These are phyloP conservation scores for Mustela lutreola DNA, from an alignment of 2,113 vertebrate species.

Conservation along the genomic window DNA sequence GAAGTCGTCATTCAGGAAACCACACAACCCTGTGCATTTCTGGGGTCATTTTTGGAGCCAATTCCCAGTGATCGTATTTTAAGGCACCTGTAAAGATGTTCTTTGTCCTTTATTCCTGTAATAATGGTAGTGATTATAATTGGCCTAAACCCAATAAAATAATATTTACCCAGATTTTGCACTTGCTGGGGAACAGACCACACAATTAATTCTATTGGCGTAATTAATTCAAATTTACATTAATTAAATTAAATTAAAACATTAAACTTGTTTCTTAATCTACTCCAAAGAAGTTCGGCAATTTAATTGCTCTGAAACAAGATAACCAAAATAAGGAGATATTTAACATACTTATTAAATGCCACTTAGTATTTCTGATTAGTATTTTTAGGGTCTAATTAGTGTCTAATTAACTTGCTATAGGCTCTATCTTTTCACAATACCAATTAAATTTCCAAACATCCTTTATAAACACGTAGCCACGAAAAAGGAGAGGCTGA, in stretches of 20 bases:
- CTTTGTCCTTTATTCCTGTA: neutral
- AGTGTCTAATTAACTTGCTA: constrained; percentile 90
- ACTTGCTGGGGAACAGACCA: constrained; percentile 80
- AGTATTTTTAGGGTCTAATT: constrained; percentile 91
- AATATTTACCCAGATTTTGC: constrained; percentile 86
- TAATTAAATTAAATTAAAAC: constrained; percentile 91
- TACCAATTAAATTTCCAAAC: constrained; percentile 86
- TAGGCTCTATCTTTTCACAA: constrained; percentile 88
- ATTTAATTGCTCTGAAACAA: constrained; percentile 88
- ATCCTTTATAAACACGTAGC: constrained; percentile 78
- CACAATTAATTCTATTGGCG: constrained; percentile 85
- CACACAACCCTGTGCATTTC: fast-evolving
- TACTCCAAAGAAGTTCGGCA: constrained; percentile 86
- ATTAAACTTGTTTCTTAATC: constrained; percentile 89
- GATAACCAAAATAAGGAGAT: constrained; percentile 87
- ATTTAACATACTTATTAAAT: constrained; percentile 91
- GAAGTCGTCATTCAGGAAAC: neutral
- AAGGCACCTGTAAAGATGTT: neutral
- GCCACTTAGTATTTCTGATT: constrained; percentile 92
- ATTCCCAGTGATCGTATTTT: neutral
- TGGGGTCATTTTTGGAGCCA: neutral
- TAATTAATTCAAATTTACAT: constrained; percentile 91
- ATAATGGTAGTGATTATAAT: fast-evolving
- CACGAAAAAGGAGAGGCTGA: constrained; percentile 74
- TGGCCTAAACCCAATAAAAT: constrained; percentile 63